phyloP scores from a whole-genome alignment of 2,888 invertebrate genomes.

The Tachina grossa region DNA sequence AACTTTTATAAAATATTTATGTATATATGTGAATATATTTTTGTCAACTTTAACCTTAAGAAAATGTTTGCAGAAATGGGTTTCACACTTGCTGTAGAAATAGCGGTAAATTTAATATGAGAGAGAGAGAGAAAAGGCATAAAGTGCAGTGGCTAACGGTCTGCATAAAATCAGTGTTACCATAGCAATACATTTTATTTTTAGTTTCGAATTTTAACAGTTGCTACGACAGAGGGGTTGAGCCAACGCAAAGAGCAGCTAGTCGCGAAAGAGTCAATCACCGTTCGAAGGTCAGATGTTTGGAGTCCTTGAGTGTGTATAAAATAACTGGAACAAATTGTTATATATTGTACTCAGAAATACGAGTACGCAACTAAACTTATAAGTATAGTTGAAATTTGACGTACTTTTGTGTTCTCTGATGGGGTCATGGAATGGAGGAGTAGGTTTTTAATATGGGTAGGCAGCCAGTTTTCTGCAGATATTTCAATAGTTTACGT shows the following conservation, averaged over 20 bases:
- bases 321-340: slow-evolving; percentile 66
- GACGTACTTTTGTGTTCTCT: slow-evolving; percentile 42
- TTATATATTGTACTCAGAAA: slow-evolving; percentile 33
- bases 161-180: slow-evolving; percentile 28
- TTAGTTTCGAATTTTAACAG: neutral
- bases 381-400: slow-evolving; percentile 18
- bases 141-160: neutral
- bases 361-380: slow-evolving; percentile 17
- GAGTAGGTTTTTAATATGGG: neutral
- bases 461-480: neutral
- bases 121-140: slow-evolving; percentile 8
- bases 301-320: slow-evolving; percentile 66
- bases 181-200: neutral
- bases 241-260: neutral
- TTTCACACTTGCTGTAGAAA: neutral
- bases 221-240: slow-evolving; percentile 17
- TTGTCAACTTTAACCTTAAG: slow-evolving; percentile 26
- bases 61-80: neutral
- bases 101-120: neutral
- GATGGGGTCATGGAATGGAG: neutral
- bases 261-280: slow-evolving; percentile 63
- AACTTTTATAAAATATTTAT: neutral
- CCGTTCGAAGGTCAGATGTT: slow-evolving; percentile 69
- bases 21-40: neutral
- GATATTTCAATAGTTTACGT: slow-evolving; percentile 1